Conservation (phyloP, 2,113 vertebrate species). For the Gopherus evgoodei region DNA sequence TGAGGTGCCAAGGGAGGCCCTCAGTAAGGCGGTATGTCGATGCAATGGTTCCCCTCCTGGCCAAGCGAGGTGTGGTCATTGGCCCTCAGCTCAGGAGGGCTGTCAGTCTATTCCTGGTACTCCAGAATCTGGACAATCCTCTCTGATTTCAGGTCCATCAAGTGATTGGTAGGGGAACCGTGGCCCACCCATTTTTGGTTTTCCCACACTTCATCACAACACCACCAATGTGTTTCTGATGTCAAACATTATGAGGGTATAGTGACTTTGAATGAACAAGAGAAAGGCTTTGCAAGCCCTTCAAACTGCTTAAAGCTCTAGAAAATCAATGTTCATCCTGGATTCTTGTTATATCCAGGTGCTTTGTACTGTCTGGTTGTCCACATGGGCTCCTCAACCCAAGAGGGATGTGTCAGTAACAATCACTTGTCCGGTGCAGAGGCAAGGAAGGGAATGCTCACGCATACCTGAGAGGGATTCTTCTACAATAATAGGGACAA, state of each 20-base stretch:
- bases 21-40: not conserved
- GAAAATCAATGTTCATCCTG: too few relatives aligned
- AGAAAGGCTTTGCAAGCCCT: too few relatives aligned
- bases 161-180: not conserved
- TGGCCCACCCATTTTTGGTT: not conserved
- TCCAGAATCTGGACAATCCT: not conserved
- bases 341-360: too few relatives aligned
- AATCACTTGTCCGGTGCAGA: not conserved
- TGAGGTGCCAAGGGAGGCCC: not conserved
- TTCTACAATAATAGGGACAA: not conserved
- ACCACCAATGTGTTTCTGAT: too few relatives aligned
- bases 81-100: not conserved
- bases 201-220: not conserved
- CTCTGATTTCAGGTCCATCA: not conserved
- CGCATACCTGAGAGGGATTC: not conserved
- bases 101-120: not conserved
- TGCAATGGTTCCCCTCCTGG: not conserved
- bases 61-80: not conserved
- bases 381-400: too few relatives aligned
- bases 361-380: too few relatives aligned
- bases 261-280: too few relatives aligned
- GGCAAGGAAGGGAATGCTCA: not conserved
- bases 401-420: not conserved
- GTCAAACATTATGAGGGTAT: too few relatives aligned
- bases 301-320: too few relatives aligned